Evolutionary conservation across 1,140 invertebrate species (phyloP).

Genomic region (Druon quercuslanigerum): DNA sequence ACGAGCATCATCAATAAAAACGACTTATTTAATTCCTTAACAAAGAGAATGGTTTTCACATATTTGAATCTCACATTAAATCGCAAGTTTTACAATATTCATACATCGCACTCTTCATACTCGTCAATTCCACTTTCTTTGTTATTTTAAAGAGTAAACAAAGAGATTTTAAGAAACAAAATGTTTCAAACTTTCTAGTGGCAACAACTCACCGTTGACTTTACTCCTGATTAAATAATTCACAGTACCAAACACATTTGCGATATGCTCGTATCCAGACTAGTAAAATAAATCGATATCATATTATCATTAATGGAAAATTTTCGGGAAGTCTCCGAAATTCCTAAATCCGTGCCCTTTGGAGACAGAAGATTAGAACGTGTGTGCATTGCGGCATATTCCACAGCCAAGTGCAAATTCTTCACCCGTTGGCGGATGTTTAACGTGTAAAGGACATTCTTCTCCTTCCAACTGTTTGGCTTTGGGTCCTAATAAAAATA

Average conservation of each 20-base stretch:
- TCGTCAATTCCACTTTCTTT: not conserved
- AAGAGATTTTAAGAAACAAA: not conserved
- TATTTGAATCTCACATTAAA: not conserved
- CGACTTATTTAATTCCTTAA: slow-evolving; percentile 45
- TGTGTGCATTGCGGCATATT: slow-evolving; percentile 97
- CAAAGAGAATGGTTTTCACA: slow-evolving; percentile 15
- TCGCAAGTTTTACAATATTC: not conserved
- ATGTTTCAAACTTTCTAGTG: slow-evolving; percentile 4
- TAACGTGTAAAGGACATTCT: slow-evolving; percentile 95
- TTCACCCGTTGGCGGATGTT: slow-evolving; percentile 97
- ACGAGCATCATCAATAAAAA: slow-evolving; percentile 58
- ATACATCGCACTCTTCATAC: not conserved
- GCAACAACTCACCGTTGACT: slow-evolving; percentile 26
- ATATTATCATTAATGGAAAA: not conserved
- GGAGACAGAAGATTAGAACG: slow-evolving; percentile 63
- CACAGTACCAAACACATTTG: slow-evolving; percentile 1
- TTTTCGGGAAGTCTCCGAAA: not conserved
- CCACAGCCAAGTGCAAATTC: slow-evolving; percentile 99
- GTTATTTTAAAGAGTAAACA: not conserved
- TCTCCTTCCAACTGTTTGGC: slow-evolving; percentile 94
- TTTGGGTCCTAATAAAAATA: slow-evolving; percentile 84
- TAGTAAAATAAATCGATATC: not conserved
- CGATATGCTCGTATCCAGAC: slow-evolving; percentile 17
- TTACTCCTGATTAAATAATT: not conserved
- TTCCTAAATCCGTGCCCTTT: not conserved